These are phyloP conservation scores for Tapirus terrestris DNA, from an alignment of 2,113 vertebrate genomes.

Conservation along the genomic window DNA sequence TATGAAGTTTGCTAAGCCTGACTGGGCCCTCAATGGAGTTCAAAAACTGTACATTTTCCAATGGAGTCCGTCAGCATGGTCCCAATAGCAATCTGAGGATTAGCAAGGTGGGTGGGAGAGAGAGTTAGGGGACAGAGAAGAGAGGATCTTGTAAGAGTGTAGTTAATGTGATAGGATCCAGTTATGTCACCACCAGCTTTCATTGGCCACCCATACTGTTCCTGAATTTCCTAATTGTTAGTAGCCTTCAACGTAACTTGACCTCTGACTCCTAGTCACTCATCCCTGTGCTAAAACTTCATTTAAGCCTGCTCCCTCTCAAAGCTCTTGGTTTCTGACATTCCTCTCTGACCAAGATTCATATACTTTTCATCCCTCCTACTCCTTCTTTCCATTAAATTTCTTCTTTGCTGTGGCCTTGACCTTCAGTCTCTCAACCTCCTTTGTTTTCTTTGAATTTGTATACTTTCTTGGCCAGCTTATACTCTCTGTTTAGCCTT, in stretches of 20 bases:
- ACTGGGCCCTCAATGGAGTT: background rate
- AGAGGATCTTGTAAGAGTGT: background rate
- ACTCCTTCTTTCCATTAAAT: background rate
- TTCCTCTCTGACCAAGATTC: background rate
- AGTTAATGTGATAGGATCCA: background rate
- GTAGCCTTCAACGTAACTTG: background rate
- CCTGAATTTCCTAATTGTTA: slow-evolving; percentile 15
- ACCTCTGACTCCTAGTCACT: background rate
- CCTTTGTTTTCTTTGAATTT: slow-evolving; percentile 16
- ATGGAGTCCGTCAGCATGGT: background rate
- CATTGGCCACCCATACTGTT: background rate
- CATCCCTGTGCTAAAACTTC: background rate
- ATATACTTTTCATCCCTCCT: background rate
- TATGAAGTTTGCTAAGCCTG: background rate
- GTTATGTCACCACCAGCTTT: background rate
- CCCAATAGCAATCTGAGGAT: background rate
- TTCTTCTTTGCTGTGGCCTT: background rate
- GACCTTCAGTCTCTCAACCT: background rate
- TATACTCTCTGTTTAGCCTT: background rate
- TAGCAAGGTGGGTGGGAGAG: background rate
- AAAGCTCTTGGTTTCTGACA: slow-evolving; percentile 30
- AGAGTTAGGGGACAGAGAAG: background rate
- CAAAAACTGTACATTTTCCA: background rate
- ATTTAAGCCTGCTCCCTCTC: background rate
- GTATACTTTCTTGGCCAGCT: background rate